These are phyloP conservation scores for Chiloscyllium punctatum DNA, from an alignment of 2,797 vertebrate species.

Conservation along the genomic window DNA sequence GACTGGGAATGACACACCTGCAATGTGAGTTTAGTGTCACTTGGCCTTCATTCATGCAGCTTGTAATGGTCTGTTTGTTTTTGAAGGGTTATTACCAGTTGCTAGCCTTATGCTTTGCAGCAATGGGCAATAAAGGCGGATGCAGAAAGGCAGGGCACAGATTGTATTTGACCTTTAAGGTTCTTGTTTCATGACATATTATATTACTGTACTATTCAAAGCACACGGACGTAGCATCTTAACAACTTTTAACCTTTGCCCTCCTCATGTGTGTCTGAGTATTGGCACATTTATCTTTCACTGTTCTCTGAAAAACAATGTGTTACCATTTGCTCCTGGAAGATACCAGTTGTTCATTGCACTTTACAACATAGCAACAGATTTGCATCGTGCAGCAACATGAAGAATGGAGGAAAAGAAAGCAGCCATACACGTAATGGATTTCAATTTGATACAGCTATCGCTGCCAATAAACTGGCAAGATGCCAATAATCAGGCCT, in stretches of 20 bases:
- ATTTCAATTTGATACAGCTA: neutral
- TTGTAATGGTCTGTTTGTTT: conserved; percentile 39
- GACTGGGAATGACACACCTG: neutral
- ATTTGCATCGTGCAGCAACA: neutral
- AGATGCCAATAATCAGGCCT: neutral
- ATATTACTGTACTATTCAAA: conserved; percentile 40
- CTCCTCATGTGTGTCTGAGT: conserved; percentile 42
- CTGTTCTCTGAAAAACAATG: conserved; percentile 38
- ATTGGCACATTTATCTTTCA: conserved; percentile 45
- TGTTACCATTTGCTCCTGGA: conserved; percentile 39
- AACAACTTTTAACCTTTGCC: conserved; percentile 48
- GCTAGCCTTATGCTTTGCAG: conserved; percentile 38
- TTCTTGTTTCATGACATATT: conserved; percentile 44
- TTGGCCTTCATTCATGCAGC: neutral
- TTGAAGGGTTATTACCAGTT: conserved; percentile 40
- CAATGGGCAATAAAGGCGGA: conserved; percentile 42
- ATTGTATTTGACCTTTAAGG: conserved; percentile 46
- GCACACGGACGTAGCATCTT: conserved; percentile 45
- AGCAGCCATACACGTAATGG: neutral
- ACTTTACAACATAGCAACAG: conserved; percentile 15
- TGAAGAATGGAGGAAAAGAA: neutral
- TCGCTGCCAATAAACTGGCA: neutral
- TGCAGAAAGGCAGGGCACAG: conserved; percentile 42
- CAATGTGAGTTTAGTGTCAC: neutral
- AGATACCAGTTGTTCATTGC: conserved; percentile 19